Conservation (phyloP, 2,113 vertebrate species). For the Bubalus kerabau region DNA sequence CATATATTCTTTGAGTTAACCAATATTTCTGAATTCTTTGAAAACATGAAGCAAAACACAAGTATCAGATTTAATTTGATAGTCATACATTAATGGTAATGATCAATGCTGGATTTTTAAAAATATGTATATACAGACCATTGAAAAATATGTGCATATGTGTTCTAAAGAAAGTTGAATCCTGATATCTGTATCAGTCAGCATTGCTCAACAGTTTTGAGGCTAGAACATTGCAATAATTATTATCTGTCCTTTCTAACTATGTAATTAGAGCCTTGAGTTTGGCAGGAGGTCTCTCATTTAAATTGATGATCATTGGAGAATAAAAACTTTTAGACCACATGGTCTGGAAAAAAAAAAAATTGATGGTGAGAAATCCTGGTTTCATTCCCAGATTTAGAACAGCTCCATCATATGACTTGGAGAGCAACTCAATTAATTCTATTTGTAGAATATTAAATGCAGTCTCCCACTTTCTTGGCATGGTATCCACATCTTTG, state of each 20-base stretch:
- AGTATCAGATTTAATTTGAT: background rate
- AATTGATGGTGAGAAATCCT: constrained; percentile 57
- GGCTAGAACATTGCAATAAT: constrained; percentile 48
- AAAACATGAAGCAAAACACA: background rate
- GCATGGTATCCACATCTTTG: background rate
- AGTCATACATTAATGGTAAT: background rate
- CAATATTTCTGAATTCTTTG: constrained; percentile 34
- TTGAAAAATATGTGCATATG: background rate
- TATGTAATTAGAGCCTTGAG: constrained; percentile 48
- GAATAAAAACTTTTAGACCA: constrained; percentile 56
- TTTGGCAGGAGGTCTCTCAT: constrained; percentile 54
- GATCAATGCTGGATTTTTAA: background rate
- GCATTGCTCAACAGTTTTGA: constrained; percentile 18
- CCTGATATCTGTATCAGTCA: background rate
- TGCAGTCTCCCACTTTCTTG: constrained; percentile 31
- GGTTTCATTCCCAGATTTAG: constrained; percentile 64
- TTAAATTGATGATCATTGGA: constrained; percentile 53
- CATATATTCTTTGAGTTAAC: background rate
- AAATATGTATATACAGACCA: background rate
- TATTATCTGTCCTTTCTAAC: constrained; percentile 43
- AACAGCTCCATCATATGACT: constrained; percentile 57
- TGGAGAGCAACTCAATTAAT: constrained; percentile 52
- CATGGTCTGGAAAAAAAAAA: constrained; percentile 28
- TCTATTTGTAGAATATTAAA: constrained; percentile 56
- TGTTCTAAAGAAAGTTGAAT: constrained; percentile 24